Percentiles rank a stretch among this genome's conserved stretches.
Conservation (phyloP, 2,113 vertebrate species). For the Silurus meridionalis region DNA sequence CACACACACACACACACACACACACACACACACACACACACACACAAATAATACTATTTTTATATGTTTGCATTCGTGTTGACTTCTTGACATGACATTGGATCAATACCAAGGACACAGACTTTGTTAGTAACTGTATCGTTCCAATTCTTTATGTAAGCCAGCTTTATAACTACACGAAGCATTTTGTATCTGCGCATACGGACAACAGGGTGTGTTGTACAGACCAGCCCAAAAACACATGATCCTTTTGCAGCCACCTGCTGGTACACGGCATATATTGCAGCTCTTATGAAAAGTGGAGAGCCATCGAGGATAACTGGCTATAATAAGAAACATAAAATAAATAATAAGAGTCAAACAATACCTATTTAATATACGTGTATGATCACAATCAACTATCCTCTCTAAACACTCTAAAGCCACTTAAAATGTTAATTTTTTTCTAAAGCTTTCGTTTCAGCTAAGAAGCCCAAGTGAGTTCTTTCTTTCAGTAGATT, state of each 20-base stretch:
- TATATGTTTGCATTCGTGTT: not conserved
- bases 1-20: not conserved
- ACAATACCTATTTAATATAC: conserved; percentile 22
- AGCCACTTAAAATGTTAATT: not conserved
- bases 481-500: too few relatives aligned
- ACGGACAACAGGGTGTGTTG: conserved; percentile 25
- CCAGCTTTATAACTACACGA: not conserved
- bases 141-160: not conserved
- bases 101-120: not conserved
- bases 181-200: conserved; percentile 14
- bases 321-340: conserved; percentile 27
- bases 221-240: conserved; percentile 20
- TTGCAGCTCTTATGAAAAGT: conserved; percentile 58
- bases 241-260: conserved; percentile 50
- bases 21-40: not conserved
- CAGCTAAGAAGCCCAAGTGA: not conserved
- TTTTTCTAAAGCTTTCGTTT: not conserved
- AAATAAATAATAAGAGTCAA: conserved; percentile 12
- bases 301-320: conserved; percentile 50
- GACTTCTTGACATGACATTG: not conserved
- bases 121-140: not conserved
- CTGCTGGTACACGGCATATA: conserved; percentile 59
- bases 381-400: conserved; percentile 9
- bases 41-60: not conserved
- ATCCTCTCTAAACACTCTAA: not conserved